phyloP scores from a whole-genome alignment of 2,113 vertebrate species.

The Sceloporus tristichus region DNA sequence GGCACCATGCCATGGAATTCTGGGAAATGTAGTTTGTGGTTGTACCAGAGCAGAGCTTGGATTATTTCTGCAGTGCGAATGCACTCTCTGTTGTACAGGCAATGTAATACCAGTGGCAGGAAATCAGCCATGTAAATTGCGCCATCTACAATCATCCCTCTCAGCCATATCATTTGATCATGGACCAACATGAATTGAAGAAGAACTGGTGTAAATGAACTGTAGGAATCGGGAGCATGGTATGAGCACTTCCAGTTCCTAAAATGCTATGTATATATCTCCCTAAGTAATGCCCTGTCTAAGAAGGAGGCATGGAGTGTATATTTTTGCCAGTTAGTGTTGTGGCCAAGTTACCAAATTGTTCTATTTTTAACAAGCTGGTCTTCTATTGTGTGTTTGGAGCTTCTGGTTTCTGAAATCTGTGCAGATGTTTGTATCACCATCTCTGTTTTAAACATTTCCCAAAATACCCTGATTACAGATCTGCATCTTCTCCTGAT shows the following conservation, averaged over 20 bases:
- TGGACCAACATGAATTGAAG: not conserved
- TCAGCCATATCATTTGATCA: not conserved
- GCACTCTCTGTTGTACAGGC: not conserved
- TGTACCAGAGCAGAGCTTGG: too few relatives aligned
- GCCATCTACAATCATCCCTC: not conserved
- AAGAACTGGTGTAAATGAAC: not conserved
- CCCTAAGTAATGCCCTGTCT: not conserved
- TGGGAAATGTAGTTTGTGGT: too few relatives aligned
- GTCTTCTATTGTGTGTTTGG: not conserved
- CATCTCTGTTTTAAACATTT: conserved; percentile 27
- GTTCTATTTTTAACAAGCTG: conserved; percentile 12
- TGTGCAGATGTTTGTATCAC: conserved; percentile 23
- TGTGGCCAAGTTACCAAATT: conserved; percentile 12
- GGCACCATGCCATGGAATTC: too few relatives aligned
- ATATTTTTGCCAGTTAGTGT: conserved; percentile 39
- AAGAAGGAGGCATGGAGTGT: not conserved
- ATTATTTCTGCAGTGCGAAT: too few relatives aligned
- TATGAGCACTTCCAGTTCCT: not conserved
- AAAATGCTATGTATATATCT: conserved; percentile 10
- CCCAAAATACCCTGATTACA: conserved; percentile 35
- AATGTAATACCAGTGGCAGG: not conserved
- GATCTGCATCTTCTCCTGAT: conserved; percentile 18
- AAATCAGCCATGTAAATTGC: not conserved
- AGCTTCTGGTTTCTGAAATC: conserved; percentile 24
- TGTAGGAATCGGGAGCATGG: not conserved